Percentiles rank a stretch among this genome's conserved stretches.
These are phyloP conservation scores for Glyphotaelius pellucidus DNA, from an alignment of 2,888 invertebrate species.

Conservation along the genomic window DNA sequence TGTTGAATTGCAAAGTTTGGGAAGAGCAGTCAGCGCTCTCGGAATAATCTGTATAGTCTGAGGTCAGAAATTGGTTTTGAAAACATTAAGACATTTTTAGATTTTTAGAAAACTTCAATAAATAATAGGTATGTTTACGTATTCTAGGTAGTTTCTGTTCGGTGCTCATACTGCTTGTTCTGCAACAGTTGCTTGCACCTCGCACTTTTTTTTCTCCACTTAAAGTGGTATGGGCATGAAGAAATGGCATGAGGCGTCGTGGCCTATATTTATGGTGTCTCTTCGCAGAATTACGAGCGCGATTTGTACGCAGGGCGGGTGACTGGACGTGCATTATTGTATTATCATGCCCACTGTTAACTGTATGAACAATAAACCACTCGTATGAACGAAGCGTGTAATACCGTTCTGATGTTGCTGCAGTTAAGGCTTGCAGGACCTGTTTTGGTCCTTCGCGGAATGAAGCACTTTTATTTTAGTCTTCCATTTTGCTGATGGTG, in stretches of 20 bases:
- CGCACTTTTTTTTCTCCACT: slow-evolving; percentile 54
- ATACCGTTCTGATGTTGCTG: not conserved
- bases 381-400: not conserved
- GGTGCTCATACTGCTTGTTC: slow-evolving; percentile 28
- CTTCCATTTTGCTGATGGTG: too few species aligned
- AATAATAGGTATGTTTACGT: too few species aligned
- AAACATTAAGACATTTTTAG: too few species aligned
- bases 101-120: too few species aligned
- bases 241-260: slow-evolving; percentile 53
- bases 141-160: not conserved
- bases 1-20: too few species aligned
- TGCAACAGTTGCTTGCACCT: slow-evolving; percentile 53
- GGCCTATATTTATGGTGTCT: slow-evolving; percentile 48
- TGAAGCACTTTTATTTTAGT: too few species aligned
- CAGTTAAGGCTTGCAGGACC: not conserved
- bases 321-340: not conserved
- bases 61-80: too few species aligned
- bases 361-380: not conserved
- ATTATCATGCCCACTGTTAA: not conserved
- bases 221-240: slow-evolving; percentile 48
- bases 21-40: too few species aligned
- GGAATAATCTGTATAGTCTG: too few species aligned
- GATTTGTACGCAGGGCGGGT: slow-evolving; percentile 10
- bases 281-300: not conserved
- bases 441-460: too few species aligned